Evolutionary conservation across 2,888 invertebrate species (phyloP).

Genomic region (Encarsia formosa): DNA sequence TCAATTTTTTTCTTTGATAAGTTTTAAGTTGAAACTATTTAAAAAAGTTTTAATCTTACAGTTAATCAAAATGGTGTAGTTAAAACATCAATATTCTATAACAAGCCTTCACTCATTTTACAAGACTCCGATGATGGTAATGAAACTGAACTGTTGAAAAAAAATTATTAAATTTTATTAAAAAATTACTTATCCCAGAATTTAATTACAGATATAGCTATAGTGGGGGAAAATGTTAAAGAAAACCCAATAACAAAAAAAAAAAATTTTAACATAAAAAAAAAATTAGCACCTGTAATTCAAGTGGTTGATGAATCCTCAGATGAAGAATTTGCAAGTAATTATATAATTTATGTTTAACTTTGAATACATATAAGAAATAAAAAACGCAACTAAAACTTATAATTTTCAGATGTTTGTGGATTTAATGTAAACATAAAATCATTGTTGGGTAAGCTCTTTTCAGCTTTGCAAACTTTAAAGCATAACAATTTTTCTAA

Average conservation of each 20-base stretch:
- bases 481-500: neutral
- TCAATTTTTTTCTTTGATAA: no score
- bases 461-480: neutral
- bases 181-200: no score
- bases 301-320: neutral
- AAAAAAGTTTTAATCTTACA: no score
- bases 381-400: no score
- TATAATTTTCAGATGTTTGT: slow-evolving; percentile 2
- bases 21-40: no score
- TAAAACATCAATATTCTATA: no score
- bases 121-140: no score
- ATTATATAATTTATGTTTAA: neutral
- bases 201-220: no score
- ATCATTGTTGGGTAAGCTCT: slow-evolving; percentile 1
- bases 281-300: neutral
- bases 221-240: no score
- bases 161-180: neutral
- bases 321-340: neutral
- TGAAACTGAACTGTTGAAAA: neutral
- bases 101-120: no score
- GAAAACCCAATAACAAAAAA: neutral
- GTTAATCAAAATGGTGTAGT: no score
- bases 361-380: no score
- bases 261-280: neutral
- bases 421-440: slow-evolving; percentile 3